Evolutionary conservation across 2,797 vertebrate genomes (phyloP).

Genomic region (Crocodylus rhombifer): DNA sequence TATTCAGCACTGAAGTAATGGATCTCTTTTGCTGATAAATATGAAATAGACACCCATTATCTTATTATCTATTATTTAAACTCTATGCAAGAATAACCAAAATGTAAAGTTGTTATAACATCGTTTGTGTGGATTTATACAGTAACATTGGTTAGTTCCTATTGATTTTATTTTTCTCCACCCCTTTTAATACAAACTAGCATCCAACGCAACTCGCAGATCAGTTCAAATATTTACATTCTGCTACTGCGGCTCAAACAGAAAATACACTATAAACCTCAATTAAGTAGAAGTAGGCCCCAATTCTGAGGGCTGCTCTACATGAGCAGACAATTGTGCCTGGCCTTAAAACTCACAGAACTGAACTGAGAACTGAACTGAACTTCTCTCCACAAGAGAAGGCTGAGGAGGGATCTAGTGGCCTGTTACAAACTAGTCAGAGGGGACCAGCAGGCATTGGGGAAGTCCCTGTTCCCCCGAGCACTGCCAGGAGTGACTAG

Average conservation of each 20-base stretch:
- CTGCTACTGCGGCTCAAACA: constrained; percentile 49
- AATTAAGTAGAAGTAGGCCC: constrained; percentile 33
- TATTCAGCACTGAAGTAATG: too few relatives aligned
- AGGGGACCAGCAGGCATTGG: too few relatives aligned
- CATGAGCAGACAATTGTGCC: background rate
- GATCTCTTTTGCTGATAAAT: background rate
- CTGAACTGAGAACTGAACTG: too few relatives aligned
- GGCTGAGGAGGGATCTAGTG: too few relatives aligned
- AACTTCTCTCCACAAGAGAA: too few relatives aligned
- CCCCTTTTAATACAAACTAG: background rate
- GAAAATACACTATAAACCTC: background rate
- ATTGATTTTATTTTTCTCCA: background rate
- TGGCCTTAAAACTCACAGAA: background rate
- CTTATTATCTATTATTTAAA: background rate
- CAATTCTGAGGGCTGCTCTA: background rate
- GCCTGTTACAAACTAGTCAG: too few relatives aligned
- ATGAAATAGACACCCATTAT: background rate
- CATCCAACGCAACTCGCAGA: constrained; percentile 11
- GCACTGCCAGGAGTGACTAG: too few relatives aligned
- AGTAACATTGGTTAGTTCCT: background rate
- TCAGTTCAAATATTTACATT: constrained; percentile 70
- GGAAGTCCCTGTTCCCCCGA: too few relatives aligned
- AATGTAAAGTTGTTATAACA: background rate
- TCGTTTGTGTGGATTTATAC: background rate
- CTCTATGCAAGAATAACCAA: background rate